A percentile compares a stretch with the other conserved stretches of the same genome.
These are phyloP conservation scores for Amblyraja radiata DNA, from an alignment of 2,797 vertebrate species.

Conservation along the genomic window DNA sequence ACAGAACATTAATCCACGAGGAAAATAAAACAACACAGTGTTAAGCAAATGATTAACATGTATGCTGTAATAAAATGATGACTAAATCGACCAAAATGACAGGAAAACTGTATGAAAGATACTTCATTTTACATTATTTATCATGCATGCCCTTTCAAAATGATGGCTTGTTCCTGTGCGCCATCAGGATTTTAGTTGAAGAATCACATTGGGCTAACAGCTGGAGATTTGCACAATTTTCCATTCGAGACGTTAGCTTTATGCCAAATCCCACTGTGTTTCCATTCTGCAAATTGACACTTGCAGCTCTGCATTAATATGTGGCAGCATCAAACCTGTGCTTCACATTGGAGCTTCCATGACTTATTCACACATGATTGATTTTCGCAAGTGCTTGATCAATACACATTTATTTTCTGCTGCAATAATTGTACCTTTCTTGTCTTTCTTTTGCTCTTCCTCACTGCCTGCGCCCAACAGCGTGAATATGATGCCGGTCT, in stretches of 20 bases:
- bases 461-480: constrained; percentile 80
- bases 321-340: not conserved
- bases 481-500: constrained; percentile 97
- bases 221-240: not conserved
- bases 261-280: not conserved
- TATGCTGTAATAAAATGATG: not conserved
- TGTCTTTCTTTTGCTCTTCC: constrained; percentile 95
- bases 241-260: not conserved
- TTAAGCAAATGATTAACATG: not conserved
- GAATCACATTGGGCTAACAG: not conserved
- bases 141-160: not conserved
- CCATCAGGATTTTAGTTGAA: not conserved
- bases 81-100: not conserved
- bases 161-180: not conserved
- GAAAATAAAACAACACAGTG: not conserved
- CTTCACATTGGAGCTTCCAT: not conserved
- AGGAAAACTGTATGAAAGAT: not conserved
- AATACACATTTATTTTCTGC: not conserved
- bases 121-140: no score
- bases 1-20: not conserved
- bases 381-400: not conserved
- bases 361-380: not conserved
- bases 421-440: constrained; percentile 73
- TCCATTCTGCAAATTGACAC: not conserved
- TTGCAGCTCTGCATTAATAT: not conserved